Evolutionary conservation across 64 coral and sea anemone genomes (phyloP), one percentile per base, ranked within the genome.

Genomic region (Actinia equina): DNA sequence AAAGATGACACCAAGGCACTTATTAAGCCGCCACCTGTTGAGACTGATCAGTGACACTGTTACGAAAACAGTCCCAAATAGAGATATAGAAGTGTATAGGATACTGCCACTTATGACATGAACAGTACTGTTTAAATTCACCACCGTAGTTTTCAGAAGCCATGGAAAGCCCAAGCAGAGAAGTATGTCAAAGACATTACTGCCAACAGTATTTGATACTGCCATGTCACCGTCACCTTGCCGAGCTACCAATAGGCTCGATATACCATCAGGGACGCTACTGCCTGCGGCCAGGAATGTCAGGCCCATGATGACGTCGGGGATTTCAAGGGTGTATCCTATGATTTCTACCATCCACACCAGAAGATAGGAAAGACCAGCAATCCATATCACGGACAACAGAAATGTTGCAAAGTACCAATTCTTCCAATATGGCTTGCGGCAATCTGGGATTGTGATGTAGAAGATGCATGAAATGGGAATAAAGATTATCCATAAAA

Each of bases 311-410:
- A 96, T 90, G 27, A 96, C 94, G 42, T 96, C 94, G 27, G 91
- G 91, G 76, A 96, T 93, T 52, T 90, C 94, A 19, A 96, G 86
- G 17, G 94, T 96, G 58, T 90, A 96, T 17, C 94, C 94, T 45
- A 96, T 96, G 59, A 96, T 90, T 14, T 87, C 65, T n/a, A 96
- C 94, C 94, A 96, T 96, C 94, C 94, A 96, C 19, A 96, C 94
- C 7, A 96, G 86, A 16, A 93, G 52, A 25, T 96, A 96, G 6
- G 94, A 96, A 52, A 96, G 85, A 19, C 82, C 55, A 43, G 91
- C 88, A 88, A 96, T 96, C 94, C 94, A 96, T 3, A 93, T 6
- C 27, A 93, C 91, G 3, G 94, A 76, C 67, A 93, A 4, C 49
- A 93, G 57, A 59, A 96, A 96, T 27, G 91, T 93, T 58, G 87